Conservation (phyloP, 2,113 vertebrate species). For the Apeltes quadracus region DNA sequence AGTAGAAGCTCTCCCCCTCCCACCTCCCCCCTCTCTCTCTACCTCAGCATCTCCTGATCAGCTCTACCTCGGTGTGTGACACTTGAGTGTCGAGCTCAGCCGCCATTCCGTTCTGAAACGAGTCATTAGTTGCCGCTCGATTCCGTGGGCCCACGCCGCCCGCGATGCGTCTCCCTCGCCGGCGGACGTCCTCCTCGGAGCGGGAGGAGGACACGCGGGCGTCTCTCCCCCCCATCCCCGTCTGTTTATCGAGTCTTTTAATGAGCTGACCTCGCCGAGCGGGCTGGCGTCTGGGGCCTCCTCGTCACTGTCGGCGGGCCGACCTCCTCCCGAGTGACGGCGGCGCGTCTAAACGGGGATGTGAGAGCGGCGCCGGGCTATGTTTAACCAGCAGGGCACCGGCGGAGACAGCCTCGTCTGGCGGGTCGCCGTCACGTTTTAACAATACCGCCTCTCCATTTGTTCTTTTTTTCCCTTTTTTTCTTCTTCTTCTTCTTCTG, state of each 20-base stretch:
- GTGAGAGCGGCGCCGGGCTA: slow-evolving; percentile 71
- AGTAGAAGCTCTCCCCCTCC: slow-evolving; percentile 6
- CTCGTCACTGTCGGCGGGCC: slow-evolving; percentile 74
- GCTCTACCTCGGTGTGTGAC: slow-evolving; percentile 50
- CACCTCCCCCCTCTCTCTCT: slow-evolving; percentile 14
- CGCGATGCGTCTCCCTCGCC: slow-evolving; percentile 38
- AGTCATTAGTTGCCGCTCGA: slow-evolving; percentile 76
- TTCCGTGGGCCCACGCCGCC: too few species aligned
- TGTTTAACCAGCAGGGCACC: slow-evolving; percentile 78
- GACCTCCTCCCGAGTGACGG: slow-evolving; percentile 74
- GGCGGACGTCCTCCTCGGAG: slow-evolving; percentile 54
- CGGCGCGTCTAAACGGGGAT: slow-evolving; percentile 76
- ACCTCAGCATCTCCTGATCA: slow-evolving; percentile 59
- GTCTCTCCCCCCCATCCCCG: slow-evolving; percentile 48
- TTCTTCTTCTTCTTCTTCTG: slow-evolving; percentile 14
- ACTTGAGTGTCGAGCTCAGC: slow-evolving; percentile 73
- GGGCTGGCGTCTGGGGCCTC: slow-evolving; percentile 61
- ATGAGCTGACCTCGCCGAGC: slow-evolving; percentile 75
- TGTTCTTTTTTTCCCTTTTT: slow-evolving; percentile 42
- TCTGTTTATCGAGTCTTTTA: slow-evolving; percentile 74
- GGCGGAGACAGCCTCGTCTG: slow-evolving; percentile 60
- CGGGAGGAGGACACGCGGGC: slow-evolving; percentile 23
- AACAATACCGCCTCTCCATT: slow-evolving; percentile 47
- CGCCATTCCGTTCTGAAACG: slow-evolving; percentile 72
- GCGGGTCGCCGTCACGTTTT: slow-evolving; percentile 50